Percentiles rank a stretch among this genome's conserved stretches.
These are phyloP conservation scores for Poecilobothrus nobilitatus DNA, from an alignment of 2,888 invertebrate genomes.

Conservation along the genomic window DNA sequence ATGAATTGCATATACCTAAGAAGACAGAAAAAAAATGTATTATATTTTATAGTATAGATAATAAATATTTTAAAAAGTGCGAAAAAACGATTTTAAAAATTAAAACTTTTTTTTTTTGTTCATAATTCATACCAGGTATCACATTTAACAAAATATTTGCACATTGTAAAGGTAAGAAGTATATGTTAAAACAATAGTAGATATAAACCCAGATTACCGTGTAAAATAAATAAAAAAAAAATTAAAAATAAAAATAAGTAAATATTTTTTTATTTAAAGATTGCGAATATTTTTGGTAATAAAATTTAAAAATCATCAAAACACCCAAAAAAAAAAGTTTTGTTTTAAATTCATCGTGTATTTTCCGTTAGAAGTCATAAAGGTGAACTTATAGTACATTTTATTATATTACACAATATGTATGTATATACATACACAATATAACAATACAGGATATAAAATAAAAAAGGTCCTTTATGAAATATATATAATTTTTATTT, in stretches of 20 bases:
- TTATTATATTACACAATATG: background rate
- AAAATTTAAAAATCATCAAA: background rate
- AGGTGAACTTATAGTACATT: background rate
- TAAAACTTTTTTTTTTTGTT: no score
- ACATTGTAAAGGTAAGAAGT: background rate
- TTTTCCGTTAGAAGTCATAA: constrained; percentile 6
- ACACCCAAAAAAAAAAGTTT: background rate
- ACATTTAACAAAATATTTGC: background rate
- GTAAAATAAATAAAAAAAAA: background rate
- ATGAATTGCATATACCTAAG: background rate
- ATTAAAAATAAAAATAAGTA: background rate
- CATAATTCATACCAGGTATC: no score
- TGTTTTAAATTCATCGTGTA: background rate
- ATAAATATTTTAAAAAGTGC: background rate
- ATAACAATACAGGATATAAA: no score
- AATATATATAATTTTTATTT: no score
- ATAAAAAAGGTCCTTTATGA: no score
- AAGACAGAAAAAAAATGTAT: background rate
- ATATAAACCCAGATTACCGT: background rate
- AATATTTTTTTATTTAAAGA: background rate
- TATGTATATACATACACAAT: no score
- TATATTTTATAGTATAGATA: background rate
- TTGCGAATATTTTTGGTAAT: background rate
- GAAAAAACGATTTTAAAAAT: background rate
- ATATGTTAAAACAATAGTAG: background rate